phyloP scores from a whole-genome alignment of 1,140 invertebrate genomes.

The Eurosta solidaginis region DNA sequence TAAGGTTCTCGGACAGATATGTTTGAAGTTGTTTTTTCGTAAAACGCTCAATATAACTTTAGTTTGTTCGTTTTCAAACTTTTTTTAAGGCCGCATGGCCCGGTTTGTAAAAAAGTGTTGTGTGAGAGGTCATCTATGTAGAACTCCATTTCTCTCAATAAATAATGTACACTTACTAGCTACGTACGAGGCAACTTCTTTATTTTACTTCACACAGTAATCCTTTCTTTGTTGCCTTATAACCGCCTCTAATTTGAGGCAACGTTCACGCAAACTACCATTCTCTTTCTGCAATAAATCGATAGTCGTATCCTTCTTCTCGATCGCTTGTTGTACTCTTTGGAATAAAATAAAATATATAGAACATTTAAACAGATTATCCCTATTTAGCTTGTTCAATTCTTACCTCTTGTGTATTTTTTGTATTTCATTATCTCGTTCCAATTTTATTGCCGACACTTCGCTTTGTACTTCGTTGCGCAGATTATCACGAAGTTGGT shows the following conservation, averaged over 20 bases:
- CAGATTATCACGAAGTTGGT: conserved; percentile 62
- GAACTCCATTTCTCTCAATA: too few species aligned
- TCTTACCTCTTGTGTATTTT: conserved; percentile 57
- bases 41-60: too few species aligned
- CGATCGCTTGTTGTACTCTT: conserved; percentile 77
- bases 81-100: too few species aligned
- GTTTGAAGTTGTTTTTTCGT: too few species aligned
- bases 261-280: conserved; percentile 70
- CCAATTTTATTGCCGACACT: conserved; percentile 53
- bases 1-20: too few species aligned
- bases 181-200: too few species aligned
- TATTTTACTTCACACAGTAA: conserved; percentile 63
- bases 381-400: not conserved
- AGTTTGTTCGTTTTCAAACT: too few species aligned
- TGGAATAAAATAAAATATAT: not conserved
- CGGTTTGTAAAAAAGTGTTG: too few species aligned
- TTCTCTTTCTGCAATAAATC: conserved; percentile 71
- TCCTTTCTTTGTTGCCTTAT: conserved; percentile 76
- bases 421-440: conserved; percentile 61
- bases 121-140: too few species aligned
- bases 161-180: too few species aligned
- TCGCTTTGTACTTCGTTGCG: conserved; percentile 64
- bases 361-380: not conserved
- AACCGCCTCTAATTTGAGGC: conserved; percentile 74
- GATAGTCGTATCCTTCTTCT: conserved; percentile 76